Base-by-base conservation (phyloP, 2,888 invertebrate species). In the Bellardia bayeri region DNA sequence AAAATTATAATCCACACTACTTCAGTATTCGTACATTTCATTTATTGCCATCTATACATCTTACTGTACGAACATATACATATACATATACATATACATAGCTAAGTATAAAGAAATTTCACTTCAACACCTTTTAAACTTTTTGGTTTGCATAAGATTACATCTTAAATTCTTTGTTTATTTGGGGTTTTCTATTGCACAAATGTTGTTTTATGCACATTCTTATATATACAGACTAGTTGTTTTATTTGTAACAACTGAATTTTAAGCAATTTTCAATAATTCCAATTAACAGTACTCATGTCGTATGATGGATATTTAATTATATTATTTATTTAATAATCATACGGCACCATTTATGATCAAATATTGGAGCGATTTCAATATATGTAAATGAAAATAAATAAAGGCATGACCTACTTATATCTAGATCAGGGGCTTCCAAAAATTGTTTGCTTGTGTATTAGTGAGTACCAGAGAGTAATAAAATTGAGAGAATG, bases 1-100 rank as follows among this genome's bases (percentile, higher is more conserved):
- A n/a, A 87, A 87, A 81, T 81, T 74, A 84, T 81, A 87, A 87
- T 87, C 74, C 74, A 33, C n/a, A 78, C 54, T 68, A 78, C 72
- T 84, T 61, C 11, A 11, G 37, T 78, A 78, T 84, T 80, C 81
- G 84, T 81, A 54, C 69, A 76, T 45, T 76, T 54, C 63, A 64
- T 76, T 80, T 80, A 63, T 58, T 72, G 66, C 13, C 30, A 75
- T 75, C 14, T 64, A 64, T 1, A 33, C 23, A 58, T 54, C 7
- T 63, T 11, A 45, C 8, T 45, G 9, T 11, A 45, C 9, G 9
- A 13, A 13, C 13, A 11, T 51, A 37, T 11, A 49, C n/a, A n/a
- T n/a, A n/a, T 9, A 16, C 56, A 64, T 16, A 54, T n/a, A 13
- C 13, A 11, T 51, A 37, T 9, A 16, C 56, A 64, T 16, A 54